Conservation (phyloP, 2,113 vertebrate genomes). For the Aspidoscelis tigris region DNA sequence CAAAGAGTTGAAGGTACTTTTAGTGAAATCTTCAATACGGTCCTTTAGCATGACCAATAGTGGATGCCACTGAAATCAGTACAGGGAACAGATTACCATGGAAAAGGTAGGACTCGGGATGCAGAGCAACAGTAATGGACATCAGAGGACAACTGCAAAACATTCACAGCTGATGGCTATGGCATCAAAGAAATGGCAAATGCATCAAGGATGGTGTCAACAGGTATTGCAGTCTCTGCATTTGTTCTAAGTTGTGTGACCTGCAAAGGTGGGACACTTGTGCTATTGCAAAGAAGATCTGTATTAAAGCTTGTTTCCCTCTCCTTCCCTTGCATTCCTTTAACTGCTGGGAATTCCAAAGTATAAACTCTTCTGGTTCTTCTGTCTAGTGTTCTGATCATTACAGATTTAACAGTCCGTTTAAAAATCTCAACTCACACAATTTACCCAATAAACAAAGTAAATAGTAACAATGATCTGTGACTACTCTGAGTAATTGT, state of each 20-base stretch:
- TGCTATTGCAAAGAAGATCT: too few relatives aligned
- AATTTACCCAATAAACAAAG: too few relatives aligned
- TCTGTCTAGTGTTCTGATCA: background rate
- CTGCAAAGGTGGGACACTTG: background rate
- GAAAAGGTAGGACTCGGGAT: background rate
- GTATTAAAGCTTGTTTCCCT: background rate
- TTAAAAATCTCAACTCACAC: too few relatives aligned
- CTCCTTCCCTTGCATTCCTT: background rate
- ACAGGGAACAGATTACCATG: background rate
- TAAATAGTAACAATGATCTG: too few relatives aligned
- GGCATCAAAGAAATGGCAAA: background rate
- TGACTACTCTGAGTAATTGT: too few relatives aligned
- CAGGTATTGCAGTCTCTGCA: too few relatives aligned
- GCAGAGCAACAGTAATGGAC: background rate
- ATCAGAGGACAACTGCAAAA: background rate
- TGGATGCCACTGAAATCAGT: constrained; percentile 86
- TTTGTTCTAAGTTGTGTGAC: background rate
- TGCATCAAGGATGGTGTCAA: background rate
- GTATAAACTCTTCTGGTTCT: too few relatives aligned
- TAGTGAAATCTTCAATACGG: constrained; percentile 74
- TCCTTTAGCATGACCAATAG: constrained; percentile 78
- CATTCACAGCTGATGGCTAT: background rate
- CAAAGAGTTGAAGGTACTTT: constrained; percentile 88
- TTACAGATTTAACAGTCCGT: background rate
- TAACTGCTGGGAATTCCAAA: background rate